phyloP scores from a whole-genome alignment of 2,888 invertebrate genomes.

The Chloroclysta siterata region DNA sequence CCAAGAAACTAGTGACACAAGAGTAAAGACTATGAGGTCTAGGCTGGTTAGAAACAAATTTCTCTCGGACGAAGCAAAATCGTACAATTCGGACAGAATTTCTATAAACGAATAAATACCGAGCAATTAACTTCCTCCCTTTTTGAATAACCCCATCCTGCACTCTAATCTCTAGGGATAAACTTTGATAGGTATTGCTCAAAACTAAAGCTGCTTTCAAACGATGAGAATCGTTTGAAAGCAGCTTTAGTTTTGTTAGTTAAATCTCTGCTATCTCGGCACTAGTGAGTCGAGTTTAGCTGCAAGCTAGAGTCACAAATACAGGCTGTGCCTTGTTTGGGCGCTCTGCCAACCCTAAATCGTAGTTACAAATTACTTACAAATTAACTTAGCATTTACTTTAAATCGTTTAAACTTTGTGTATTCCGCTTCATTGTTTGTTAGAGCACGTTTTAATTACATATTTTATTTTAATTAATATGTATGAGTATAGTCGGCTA shows the following conservation, averaged over 20 bases:
- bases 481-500: background rate
- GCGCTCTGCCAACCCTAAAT: conserved; percentile 30
- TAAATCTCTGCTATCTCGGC: conserved; percentile 3
- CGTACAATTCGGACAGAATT: too few relatives aligned
- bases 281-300: background rate
- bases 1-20: too few relatives aligned
- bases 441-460: background rate
- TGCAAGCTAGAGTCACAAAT: conserved; percentile 21
- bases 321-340: conserved; percentile 17
- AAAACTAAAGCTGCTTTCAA: too few relatives aligned
- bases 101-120: too few relatives aligned
- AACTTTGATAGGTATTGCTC: background rate
- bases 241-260: background rate
- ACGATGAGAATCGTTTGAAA: background rate
- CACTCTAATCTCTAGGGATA: background rate
- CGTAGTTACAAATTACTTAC: conserved; percentile 32
- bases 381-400: conserved; percentile 27
- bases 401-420: conserved; percentile 19
- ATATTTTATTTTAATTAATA: background rate
- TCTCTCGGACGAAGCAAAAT: too few relatives aligned
- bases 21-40: too few relatives aligned
- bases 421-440: conserved; percentile 10
- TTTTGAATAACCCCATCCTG: too few relatives aligned
- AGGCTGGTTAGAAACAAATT: too few relatives aligned
- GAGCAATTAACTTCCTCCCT: too few relatives aligned